phyloP scores from a whole-genome alignment of 2,888 invertebrate species.

The Andrena praecox region DNA sequence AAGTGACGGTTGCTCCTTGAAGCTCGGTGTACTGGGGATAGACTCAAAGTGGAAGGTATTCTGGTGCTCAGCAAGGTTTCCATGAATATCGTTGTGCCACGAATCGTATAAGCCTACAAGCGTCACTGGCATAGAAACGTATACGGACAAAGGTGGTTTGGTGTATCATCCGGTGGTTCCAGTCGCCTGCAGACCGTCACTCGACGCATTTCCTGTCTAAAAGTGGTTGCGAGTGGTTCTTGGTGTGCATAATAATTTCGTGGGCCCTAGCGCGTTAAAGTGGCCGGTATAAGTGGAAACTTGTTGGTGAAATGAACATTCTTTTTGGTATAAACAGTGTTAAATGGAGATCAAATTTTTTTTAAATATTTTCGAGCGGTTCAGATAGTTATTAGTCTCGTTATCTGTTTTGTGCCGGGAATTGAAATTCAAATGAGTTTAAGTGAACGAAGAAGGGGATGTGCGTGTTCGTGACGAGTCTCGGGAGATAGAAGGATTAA shows the following conservation, averaged over 20 bases:
- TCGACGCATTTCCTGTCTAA: slow-evolving; percentile 69
- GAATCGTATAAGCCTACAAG: slow-evolving; percentile 6
- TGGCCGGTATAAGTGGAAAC: slow-evolving; percentile 9
- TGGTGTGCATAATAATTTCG: slow-evolving; percentile 39
- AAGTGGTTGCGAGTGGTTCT: slow-evolving; percentile 61
- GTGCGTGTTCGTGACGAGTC: not conserved
- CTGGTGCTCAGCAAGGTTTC: slow-evolving; percentile 30
- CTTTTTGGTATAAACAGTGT: not conserved
- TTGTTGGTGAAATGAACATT: not conserved
- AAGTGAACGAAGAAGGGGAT: not conserved
- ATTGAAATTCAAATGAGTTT: not conserved
- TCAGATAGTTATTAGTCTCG: not conserved
- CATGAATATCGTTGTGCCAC: slow-evolving; percentile 46
- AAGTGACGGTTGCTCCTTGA: slow-evolving; percentile 27
- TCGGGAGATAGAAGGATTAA: not conserved
- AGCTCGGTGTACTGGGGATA: not conserved
- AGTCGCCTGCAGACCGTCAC: slow-evolving; percentile 71
- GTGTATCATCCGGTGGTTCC: slow-evolving; percentile 53
- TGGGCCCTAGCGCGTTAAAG: not conserved
- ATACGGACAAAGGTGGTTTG: slow-evolving; percentile 19
- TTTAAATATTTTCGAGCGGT: not conserved
- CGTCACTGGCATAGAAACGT: slow-evolving; percentile 8
- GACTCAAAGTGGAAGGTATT: slow-evolving; percentile 29
- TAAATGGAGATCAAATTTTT: not conserved
- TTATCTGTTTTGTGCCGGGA: not conserved